phyloP scores from a whole-genome alignment of 2,797 vertebrate species.

The Acanthis flammea region DNA sequence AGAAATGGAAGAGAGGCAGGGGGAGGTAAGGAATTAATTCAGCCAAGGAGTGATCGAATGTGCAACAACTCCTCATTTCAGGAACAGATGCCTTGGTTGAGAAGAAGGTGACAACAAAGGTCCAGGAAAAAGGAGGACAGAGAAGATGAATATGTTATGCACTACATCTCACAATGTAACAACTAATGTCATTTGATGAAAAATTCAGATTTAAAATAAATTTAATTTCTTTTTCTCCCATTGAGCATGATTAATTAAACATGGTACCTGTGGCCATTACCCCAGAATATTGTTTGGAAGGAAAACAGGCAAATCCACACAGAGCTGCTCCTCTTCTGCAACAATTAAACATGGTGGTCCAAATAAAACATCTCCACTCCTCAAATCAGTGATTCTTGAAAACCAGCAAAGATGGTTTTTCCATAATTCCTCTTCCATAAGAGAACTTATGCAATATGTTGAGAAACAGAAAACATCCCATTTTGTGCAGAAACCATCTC shows the following conservation, averaged over 20 bases:
- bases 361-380: neutral
- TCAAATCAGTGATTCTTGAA: neutral
- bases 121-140: neutral
- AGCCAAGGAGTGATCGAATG: neutral
- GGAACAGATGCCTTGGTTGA: neutral
- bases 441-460: rapidly evolving
- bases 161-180: neutral
- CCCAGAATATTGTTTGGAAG: neutral
- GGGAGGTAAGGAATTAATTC: neutral
- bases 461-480: neutral
- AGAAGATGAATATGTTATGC: neutral
- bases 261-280: rapidly evolving
- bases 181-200: neutral
- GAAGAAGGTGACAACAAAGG: neutral
- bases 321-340: neutral
- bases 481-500: neutral
- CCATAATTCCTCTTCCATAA: neutral
- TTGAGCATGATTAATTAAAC: neutral
- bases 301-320: neutral
- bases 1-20: neutral
- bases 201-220: neutral
- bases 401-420: neutral
- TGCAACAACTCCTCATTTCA: rapidly evolving
- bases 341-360: neutral
- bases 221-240: neutral